Base-by-base conservation (phyloP, 1,140 invertebrate species). In the Papilio xuthus region DNA sequence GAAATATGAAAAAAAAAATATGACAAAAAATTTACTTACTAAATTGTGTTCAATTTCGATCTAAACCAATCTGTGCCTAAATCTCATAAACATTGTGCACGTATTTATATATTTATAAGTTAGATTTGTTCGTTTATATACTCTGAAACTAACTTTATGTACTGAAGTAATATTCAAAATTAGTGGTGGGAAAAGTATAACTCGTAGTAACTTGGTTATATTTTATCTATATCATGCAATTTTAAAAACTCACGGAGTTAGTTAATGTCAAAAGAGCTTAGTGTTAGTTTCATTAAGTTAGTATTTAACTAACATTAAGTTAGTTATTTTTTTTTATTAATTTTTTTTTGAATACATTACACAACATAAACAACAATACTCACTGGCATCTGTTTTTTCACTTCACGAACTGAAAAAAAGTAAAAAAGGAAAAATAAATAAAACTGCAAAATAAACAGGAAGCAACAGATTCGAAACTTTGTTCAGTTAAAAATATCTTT, bases 331-430 rank as follows among this genome's bases (percentile, higher is more conserved):
- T 44, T 44, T 1, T 10, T 13, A 47, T 47, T 10, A 13, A 47
- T 13, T 50, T 50, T 13, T 50, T 50, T 50, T 1, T 6, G 18
- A 50, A 50, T 18, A 18, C 7, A 26, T 23, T 63, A 41, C 69
- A 71, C 37, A 60, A 23, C 56, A 42, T 2, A 71, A n/a, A 71
- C 63, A 67, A 26, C 37, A 71, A 71, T 73, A 73, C 71, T 73
- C 23, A 73, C 71, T 73, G 71, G 71, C 71, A 73, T 73, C 71
- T 73, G 71, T 73, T 73, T 6, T 44, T 44, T 47, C 1, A 44
- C 37, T 73, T 73, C 71, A 28, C 71, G 71, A 73, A 73, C 71
- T 73, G 71, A 23, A 73, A 73, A 71, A 41, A 73, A 73, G 47
- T 4, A 26, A 47, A 73, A 73, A 73, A 73, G 4, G 10, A 41